A percentile compares a stretch with the other conserved stretches of the same genome.
phyloP scores from a whole-genome alignment of 2,797 vertebrate genomes.

The Aselliscus stoliczkanus region DNA sequence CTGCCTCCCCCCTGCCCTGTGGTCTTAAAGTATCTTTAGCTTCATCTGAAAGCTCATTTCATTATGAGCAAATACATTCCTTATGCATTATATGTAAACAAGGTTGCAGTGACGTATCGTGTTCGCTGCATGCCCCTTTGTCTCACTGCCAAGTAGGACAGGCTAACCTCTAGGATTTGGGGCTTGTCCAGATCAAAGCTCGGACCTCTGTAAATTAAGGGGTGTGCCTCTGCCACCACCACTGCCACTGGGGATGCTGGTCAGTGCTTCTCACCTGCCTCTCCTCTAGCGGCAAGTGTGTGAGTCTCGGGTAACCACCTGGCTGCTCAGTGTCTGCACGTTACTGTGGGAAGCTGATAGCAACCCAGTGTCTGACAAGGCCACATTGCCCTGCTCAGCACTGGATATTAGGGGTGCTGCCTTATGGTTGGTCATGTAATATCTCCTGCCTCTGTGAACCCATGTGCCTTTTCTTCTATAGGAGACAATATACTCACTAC shows the following conservation, averaged over 20 bases:
- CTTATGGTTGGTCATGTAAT: too few species aligned
- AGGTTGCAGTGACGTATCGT: accelerated
- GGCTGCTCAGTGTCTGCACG: too few species aligned
- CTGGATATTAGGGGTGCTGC: too few species aligned
- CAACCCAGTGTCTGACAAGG: too few species aligned
- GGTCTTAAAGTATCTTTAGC: not conserved
- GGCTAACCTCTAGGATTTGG: too few species aligned
- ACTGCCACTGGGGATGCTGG: accelerated
- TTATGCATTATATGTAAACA: accelerated
- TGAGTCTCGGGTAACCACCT: not conserved
- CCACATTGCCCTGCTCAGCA: too few species aligned
- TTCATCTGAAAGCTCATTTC: not conserved
- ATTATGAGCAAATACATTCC: not conserved
- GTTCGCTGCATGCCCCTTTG: not conserved
- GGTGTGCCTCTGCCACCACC: accelerated
- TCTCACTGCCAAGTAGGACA: too few species aligned
- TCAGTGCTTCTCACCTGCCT: accelerated
- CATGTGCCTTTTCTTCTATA: too few species aligned
- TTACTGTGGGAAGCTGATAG: too few species aligned
- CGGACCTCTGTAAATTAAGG: not conserved
- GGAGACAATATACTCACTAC: too few species aligned
- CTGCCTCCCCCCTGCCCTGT: not conserved
- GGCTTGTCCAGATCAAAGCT: not conserved
- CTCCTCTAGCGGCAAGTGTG: accelerated
- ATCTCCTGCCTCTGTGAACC: too few species aligned